Conservation (phyloP, 2,797 vertebrate genomes). For the Ceryle rudis region DNA sequence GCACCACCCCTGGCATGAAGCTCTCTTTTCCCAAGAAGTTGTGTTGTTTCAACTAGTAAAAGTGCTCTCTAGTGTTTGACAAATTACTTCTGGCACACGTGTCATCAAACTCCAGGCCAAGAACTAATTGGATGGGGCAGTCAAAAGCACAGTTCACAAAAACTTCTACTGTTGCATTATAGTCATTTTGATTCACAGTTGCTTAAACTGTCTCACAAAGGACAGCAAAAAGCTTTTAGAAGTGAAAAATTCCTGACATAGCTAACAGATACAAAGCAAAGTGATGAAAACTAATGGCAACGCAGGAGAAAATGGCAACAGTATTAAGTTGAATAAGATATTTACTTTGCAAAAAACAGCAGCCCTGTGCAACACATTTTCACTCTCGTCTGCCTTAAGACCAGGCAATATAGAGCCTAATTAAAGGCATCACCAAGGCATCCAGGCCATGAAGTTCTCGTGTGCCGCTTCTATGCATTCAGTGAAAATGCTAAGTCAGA, state of each 20-base stretch:
- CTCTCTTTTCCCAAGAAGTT: not conserved
- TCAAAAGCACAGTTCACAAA: not conserved
- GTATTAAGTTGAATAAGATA: not conserved
- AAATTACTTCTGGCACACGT: not conserved
- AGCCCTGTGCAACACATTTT: not conserved
- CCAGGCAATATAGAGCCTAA: not conserved
- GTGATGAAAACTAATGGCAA: not conserved
- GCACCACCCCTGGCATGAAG: not conserved
- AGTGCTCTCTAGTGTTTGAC: not conserved
- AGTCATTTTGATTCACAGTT: not conserved
- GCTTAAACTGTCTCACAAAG: not conserved
- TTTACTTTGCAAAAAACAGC: not conserved
- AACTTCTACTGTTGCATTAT: not conserved
- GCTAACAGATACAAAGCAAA: not conserved
- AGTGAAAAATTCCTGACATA: not conserved
- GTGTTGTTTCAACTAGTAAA: not conserved
- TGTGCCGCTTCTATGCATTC: not conserved
- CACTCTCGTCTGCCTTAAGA: not conserved
- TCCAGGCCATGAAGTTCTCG: not conserved
- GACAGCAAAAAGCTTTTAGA: slow-evolving; percentile 12
- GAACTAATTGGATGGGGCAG: slow-evolving; percentile 20
- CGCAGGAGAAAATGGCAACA: not conserved
- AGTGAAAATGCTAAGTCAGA: not conserved
- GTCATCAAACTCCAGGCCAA: not conserved
- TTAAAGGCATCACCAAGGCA: not conserved